Evolutionary conservation across 2,888 invertebrate genomes (phyloP).

Genomic region (Ypsolopha sequella): DNA sequence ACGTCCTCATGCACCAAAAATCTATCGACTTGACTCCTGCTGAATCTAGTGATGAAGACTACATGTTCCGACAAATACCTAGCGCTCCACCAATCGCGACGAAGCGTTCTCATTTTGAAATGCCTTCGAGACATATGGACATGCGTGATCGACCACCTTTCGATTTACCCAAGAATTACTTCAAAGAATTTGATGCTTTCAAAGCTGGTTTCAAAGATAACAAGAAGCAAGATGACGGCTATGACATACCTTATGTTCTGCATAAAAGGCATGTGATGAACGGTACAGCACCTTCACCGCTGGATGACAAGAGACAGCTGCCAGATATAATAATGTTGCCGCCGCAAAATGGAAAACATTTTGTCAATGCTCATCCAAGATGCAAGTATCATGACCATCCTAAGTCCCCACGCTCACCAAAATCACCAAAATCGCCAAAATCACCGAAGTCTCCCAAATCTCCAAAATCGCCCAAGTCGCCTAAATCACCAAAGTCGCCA

Average conservation of each 20-base stretch:
- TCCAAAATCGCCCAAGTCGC: conserved; percentile 70
- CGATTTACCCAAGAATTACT: conserved; percentile 80
- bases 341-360: conserved; percentile 56
- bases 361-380: conserved; percentile 55
- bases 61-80: conserved; percentile 80
- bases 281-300: conserved; percentile 78
- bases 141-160: conserved; percentile 76
- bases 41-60: conserved; percentile 88
- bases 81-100: conserved; percentile 80
- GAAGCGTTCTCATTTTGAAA: conserved; percentile 78
- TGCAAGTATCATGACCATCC: conserved; percentile 67
- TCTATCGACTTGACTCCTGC: conserved; percentile 88
- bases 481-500: conserved; percentile 69
- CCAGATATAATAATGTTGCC: conserved; percentile 60
- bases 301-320: conserved; percentile 51
- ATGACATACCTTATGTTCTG: conserved; percentile 86
- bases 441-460: conserved; percentile 75
- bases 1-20: conserved; percentile 87
- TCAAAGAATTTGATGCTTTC: conserved; percentile 75
- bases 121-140: conserved; percentile 61
- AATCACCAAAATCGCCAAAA: conserved; percentile 68
- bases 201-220: conserved; percentile 65
- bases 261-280: conserved; percentile 90
- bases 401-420: conserved; percentile 59
- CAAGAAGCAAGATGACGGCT: conserved; percentile 67